These are phyloP conservation scores for Mactra quadrangularis DNA, from an alignment of 1,140 invertebrate genomes.

Conservation along the genomic window DNA sequence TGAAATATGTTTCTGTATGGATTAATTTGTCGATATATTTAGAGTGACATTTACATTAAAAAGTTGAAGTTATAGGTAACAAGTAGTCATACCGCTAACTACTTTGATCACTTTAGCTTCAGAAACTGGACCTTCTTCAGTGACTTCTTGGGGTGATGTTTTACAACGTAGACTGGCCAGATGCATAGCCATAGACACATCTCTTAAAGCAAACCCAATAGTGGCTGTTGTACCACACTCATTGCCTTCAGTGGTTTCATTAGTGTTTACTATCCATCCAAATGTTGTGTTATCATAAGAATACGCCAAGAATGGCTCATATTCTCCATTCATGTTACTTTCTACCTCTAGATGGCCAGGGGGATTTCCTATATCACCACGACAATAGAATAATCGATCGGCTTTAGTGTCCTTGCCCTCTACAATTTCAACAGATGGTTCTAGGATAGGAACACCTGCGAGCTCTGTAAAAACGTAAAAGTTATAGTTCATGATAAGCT, in stretches of 20 bases:
- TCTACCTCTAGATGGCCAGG: not conserved
- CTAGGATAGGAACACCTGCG: not conserved
- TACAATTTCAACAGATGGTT: not conserved
- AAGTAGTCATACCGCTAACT: constrained; percentile 6
- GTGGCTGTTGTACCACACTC: not conserved
- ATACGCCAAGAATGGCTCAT: not conserved
- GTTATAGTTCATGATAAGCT: no score
- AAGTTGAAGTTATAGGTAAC: no score
- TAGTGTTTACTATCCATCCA: not conserved
- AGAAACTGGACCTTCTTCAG: not conserved
- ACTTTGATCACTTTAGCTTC: constrained; percentile 7
- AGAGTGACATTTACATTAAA: no score
- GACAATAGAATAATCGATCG: not conserved
- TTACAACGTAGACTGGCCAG: not conserved
- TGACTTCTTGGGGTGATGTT: not conserved
- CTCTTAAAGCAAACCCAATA: not conserved
- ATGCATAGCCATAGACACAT: constrained; percentile 12
- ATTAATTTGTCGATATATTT: no score
- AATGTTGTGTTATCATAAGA: not conserved
- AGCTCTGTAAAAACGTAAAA: no score
- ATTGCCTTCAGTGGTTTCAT: not conserved
- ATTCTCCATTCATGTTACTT: not conserved
- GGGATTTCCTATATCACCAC: not conserved
- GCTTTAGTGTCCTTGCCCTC: not conserved
- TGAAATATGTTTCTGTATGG: no score